phyloP scores from a whole-genome alignment of 2,888 invertebrate species.

The Conomelus anceps region DNA sequence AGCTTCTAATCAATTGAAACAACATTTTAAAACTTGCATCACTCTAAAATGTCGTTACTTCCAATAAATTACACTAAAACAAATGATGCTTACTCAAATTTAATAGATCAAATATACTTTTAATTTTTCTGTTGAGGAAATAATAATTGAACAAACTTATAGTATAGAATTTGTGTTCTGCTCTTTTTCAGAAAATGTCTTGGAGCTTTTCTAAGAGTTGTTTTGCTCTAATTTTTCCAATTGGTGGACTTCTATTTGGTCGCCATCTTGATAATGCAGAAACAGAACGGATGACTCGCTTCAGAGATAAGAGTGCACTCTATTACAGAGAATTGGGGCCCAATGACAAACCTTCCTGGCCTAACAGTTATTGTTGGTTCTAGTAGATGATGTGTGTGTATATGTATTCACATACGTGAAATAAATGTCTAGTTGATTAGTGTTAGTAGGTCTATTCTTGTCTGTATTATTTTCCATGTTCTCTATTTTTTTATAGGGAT shows the following conservation, averaged over 20 bases:
- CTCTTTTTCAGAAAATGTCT: neutral
- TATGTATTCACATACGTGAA: neutral
- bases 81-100: too few relatives aligned
- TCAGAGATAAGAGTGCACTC: slow-evolving; percentile 72
- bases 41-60: too few relatives aligned
- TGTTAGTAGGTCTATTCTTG: too few relatives aligned
- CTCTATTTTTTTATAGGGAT: too few relatives aligned
- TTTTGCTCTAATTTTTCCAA: slow-evolving; percentile 45
- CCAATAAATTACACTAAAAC: too few relatives aligned
- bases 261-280: slow-evolving; percentile 60
- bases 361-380: slow-evolving; percentile 39
- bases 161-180: neutral
- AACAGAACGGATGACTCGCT: slow-evolving; percentile 61
- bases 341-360: slow-evolving; percentile 69
- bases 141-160: too few relatives aligned
- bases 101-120: too few relatives aligned
- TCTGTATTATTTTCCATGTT: too few relatives aligned
- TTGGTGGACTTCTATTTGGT: slow-evolving; percentile 55
- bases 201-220: neutral
- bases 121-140: too few relatives aligned
- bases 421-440: neutral
- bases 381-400: neutral
- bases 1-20: too few relatives aligned
- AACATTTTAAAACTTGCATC: too few relatives aligned
- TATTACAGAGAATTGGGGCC: slow-evolving; percentile 60